These are phyloP conservation scores for Drosophila athabasca DNA, from an alignment of 1,140 invertebrate species.

Conservation along the genomic window DNA sequence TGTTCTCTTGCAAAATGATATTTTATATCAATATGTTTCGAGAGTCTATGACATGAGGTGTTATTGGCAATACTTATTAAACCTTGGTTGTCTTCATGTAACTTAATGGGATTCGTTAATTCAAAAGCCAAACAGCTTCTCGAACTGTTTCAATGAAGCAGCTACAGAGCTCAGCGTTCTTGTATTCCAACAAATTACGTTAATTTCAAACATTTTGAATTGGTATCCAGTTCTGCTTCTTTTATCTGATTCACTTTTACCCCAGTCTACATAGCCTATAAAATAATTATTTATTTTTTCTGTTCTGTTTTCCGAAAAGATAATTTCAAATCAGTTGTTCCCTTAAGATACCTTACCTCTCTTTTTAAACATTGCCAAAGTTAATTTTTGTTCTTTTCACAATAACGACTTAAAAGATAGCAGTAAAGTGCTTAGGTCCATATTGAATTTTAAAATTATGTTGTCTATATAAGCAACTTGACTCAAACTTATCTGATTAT, in stretches of 20 bases:
- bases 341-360: slow-evolving; percentile 45
- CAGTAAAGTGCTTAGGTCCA: slow-evolving; percentile 25
- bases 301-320: slow-evolving; percentile 21
- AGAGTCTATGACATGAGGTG: no score
- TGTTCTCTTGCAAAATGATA: slow-evolving; percentile 42
- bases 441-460: slow-evolving; percentile 23
- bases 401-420: slow-evolving; percentile 28
- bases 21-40: slow-evolving; percentile 32
- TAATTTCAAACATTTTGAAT: slow-evolving; percentile 52
- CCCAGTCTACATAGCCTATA: no score
- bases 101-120: slow-evolving; percentile 23
- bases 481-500: slow-evolving; percentile 34
- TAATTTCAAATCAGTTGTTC: slow-evolving; percentile 30
- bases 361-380: slow-evolving; percentile 33
- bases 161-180: slow-evolving; percentile 73
- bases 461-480: slow-evolving; percentile 43
- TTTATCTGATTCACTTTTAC: no score
- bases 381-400: slow-evolving; percentile 36
- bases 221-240: no score
- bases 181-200: slow-evolving; percentile 73
- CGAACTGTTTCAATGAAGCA: slow-evolving; percentile 33
- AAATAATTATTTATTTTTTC: no score
- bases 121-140: slow-evolving; percentile 19
- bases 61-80: no score
- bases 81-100: slow-evolving; percentile 28